phyloP scores from a whole-genome alignment of 2,888 invertebrate genomes.

The Drosophila cracens region DNA sequence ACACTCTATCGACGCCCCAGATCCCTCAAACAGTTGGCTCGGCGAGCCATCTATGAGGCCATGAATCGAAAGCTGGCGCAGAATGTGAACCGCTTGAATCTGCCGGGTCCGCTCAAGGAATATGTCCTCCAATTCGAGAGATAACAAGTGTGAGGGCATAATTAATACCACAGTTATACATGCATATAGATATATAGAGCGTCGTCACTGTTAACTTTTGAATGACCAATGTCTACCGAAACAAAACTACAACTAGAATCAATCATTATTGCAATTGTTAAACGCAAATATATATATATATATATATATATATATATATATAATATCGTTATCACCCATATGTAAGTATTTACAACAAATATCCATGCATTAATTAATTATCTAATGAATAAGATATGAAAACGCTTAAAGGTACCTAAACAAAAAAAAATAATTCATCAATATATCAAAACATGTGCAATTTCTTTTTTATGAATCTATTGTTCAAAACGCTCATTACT shows the following conservation, averaged over 20 bases:
- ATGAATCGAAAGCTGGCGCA: slow-evolving; percentile 88
- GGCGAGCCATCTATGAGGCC: slow-evolving; percentile 89
- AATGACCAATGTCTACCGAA: slow-evolving; percentile 52
- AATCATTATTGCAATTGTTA: slow-evolving; percentile 59
- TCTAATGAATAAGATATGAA: slow-evolving; percentile 43
- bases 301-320: not conserved
- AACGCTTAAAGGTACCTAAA: slow-evolving; percentile 77
- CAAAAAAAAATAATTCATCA: not conserved
- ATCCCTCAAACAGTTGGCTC: slow-evolving; percentile 89
- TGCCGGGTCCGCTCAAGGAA: slow-evolving; percentile 89
- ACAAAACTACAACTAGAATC: slow-evolving; percentile 52
- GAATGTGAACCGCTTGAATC: slow-evolving; percentile 88
- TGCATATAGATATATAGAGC: slow-evolving; percentile 1
- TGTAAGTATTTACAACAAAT: slow-evolving; percentile 33
- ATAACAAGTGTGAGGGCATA: slow-evolving; percentile 68
- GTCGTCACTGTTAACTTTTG: slow-evolving; percentile 48
- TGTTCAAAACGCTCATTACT: slow-evolving; percentile 68
- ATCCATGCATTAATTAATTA: slow-evolving; percentile 37
- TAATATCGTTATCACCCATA: slow-evolving; percentile 2
- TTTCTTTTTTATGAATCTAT: slow-evolving; percentile 80
- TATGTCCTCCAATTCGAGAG: slow-evolving; percentile 89
- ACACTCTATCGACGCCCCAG: slow-evolving; percentile 89
- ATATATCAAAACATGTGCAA: slow-evolving; percentile 71
- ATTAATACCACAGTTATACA: slow-evolving; percentile 1
- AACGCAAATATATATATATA: slow-evolving; percentile 15